Percentiles rank a stretch among this genome's conserved stretches.
These are phyloP conservation scores for Pygmarrhopalites habei DNA, from an alignment of 1,140 invertebrate genomes.

Conservation along the genomic window DNA sequence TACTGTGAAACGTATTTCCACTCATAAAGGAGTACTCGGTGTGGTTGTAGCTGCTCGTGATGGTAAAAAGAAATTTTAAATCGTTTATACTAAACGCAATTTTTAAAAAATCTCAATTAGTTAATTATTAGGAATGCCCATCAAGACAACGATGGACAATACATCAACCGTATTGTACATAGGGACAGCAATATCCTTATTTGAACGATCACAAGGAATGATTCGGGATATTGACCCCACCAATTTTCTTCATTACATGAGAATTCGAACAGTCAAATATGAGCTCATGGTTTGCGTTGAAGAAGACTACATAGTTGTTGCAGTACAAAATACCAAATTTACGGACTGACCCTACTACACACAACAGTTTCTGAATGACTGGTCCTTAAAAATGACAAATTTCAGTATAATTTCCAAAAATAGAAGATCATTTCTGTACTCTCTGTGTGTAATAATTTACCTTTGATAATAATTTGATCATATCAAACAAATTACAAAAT, in stretches of 20 bases:
- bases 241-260: constrained; percentile 91
- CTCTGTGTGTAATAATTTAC: no score
- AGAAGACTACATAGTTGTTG: constrained; percentile 9
- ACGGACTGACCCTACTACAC: constrained; percentile 1
- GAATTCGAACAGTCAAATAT: constrained; percentile 91
- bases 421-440: no score
- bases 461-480: no score
- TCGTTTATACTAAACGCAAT: no score
- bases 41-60: constrained; percentile 92
- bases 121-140: constrained; percentile 66
- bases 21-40: constrained; percentile 92
- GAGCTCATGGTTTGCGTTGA: constrained; percentile 75
- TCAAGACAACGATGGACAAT: constrained; percentile 92
- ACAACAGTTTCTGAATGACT: no score
- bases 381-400: no score
- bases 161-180: constrained; percentile 92
- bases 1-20: constrained; percentile 90
- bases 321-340: constrained; percentile 7
- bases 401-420: no score
- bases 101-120: no score
- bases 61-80: no score
- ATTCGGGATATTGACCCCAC: constrained; percentile 92
- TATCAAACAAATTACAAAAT: no score
- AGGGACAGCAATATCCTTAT: constrained; percentile 79
- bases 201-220: constrained; percentile 42